Base-by-base conservation (phyloP, 2,888 invertebrate species). In the Sarcophaga rosellei region DNA sequence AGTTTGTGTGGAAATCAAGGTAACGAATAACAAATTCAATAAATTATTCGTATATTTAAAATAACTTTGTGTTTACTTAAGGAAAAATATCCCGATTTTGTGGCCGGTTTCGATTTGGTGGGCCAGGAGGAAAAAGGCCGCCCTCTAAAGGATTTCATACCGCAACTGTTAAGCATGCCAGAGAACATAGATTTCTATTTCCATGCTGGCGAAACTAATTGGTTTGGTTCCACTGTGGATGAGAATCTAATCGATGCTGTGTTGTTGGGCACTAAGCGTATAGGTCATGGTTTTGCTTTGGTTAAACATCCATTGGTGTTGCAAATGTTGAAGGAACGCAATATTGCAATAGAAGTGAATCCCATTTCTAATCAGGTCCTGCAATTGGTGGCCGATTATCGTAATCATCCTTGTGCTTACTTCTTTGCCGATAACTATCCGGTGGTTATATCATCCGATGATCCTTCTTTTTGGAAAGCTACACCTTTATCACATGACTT, bases 121-220 rank as follows among this genome's bases (percentile, higher is more conserved):
- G 97, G 97, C 0, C 96, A 96, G 90, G 97, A 97, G 91, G 97
- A 97, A 89, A 91, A 93, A 69, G 96, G 97, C 0, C 92, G 93
- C 57, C 95, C 96, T 0, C 91, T 97, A 0, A 91, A 94, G 59
- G 94, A 95, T 20, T 96, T 95, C 85, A 93, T 94, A 0, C 94
- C 95, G 0, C 93, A 95, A 86, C 90, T 97, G 57, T 88, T 94
- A 35, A 90, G 92, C 5, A 91, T 94, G 3, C 93, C 94, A 0
- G 92, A 94, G 0, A 88, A 91, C 35, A 93, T 96, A 0, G 94
- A 95, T 72, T 96, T 95, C 89, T 97, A 95, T 90, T 97, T 97
- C 90, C 97, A 97, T 90, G 96, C 97, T 0, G 97, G 97, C 0
- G 97, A 97, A 93, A 97, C 97, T 0, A 95, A 96, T 90, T 96